phyloP scores from a whole-genome alignment of 2,888 invertebrate genomes.

The Leptothorax acervorum region DNA sequence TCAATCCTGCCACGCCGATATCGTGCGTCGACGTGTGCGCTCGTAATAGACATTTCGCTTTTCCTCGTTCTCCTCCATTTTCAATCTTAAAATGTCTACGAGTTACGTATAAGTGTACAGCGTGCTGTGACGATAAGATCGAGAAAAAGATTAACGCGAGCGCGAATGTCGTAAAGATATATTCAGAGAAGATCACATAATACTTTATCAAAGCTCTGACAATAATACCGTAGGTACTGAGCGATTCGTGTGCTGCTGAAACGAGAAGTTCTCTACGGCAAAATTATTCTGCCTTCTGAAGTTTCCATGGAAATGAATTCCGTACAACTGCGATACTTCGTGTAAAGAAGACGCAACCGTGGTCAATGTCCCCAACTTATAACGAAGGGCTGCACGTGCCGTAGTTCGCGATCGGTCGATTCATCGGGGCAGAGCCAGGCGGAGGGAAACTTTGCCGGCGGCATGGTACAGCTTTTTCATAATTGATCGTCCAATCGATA shows the following conservation, averaged over 20 bases:
- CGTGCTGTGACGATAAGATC: background rate
- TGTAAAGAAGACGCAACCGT: constrained; percentile 48
- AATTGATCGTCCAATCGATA: constrained; percentile 74
- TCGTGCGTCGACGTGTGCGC: background rate
- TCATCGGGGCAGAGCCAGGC: constrained; percentile 51
- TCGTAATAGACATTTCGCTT: background rate
- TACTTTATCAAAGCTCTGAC: background rate
- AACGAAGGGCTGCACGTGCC: constrained; percentile 56
- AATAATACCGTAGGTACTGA: background rate
- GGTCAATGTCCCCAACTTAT: constrained; percentile 61
- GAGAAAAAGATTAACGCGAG: background rate
- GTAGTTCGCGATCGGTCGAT: constrained; percentile 62
- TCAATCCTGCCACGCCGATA: background rate
- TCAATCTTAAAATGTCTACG: background rate
- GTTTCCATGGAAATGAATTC: constrained; percentile 36
- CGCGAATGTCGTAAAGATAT: background rate
- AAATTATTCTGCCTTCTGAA: constrained; percentile 31
- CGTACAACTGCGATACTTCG: constrained; percentile 17
- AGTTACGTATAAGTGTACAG: background rate
- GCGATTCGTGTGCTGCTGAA: background rate
- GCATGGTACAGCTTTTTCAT: constrained; percentile 64
- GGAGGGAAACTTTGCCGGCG: constrained; percentile 62
- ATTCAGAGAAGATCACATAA: background rate
- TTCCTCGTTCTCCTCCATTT: background rate
- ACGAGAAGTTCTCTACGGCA: background rate